Evolutionary conservation across 2,113 vertebrate species (phyloP).

Genomic region (Plecturocebus donacophilus): DNA sequence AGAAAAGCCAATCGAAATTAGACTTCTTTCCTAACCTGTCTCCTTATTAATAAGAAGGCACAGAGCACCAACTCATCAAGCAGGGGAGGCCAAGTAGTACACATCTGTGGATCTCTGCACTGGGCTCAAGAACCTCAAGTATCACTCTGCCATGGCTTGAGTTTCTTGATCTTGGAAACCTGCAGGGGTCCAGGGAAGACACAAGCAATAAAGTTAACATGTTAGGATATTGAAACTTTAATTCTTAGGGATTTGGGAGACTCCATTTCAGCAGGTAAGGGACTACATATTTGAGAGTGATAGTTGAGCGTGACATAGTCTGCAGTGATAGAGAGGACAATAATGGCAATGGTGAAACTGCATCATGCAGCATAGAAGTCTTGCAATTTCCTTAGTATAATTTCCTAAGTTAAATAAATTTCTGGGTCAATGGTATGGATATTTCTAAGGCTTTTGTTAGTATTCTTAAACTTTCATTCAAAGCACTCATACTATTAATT

Average conservation of each 20-base stretch:
- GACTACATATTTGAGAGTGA: not conserved
- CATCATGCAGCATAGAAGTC: not conserved
- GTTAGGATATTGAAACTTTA: not conserved
- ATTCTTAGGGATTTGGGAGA: not conserved
- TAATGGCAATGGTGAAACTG: not conserved
- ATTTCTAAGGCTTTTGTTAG: not conserved
- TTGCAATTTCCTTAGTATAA: not conserved
- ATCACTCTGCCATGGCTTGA: not conserved
- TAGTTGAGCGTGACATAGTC: not conserved
- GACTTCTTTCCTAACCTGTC: not conserved
- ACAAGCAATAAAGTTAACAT: not conserved
- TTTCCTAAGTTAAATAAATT: not conserved
- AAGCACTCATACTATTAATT: not conserved
- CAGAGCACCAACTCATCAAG: not conserved
- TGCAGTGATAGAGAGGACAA: not conserved
- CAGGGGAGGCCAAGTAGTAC: not conserved
- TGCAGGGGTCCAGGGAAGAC: not conserved
- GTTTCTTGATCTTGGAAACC: not conserved
- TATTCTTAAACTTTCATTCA: not conserved
- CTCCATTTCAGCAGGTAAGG: not conserved
- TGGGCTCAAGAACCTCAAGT: not conserved
- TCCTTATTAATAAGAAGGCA: not conserved
- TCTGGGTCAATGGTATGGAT: not conserved
- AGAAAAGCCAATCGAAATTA: not conserved
- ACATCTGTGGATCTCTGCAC: not conserved